These are phyloP conservation scores for Luscinia luscinia DNA, from an alignment of 2,797 vertebrate species.

Conservation along the genomic window DNA sequence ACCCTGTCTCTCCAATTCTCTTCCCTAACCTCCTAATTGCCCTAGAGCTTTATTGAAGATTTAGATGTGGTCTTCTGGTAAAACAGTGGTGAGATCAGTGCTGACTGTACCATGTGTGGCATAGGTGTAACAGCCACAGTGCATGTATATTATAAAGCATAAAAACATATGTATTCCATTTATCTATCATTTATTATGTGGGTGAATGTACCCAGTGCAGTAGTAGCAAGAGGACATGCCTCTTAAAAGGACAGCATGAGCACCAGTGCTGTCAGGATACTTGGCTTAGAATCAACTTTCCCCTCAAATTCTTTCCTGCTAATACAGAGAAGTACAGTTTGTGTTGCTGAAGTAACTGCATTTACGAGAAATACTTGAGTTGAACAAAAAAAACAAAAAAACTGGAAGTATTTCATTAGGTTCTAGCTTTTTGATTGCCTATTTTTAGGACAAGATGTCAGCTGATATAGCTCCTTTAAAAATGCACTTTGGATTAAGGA, in stretches of 20 bases:
- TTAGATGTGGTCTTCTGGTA: background rate
- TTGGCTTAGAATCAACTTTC: background rate
- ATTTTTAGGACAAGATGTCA: constrained; percentile 23
- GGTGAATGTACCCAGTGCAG: background rate
- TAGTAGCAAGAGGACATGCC: background rate
- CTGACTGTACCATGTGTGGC: background rate
- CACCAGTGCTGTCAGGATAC: background rate
- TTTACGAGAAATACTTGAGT: background rate
- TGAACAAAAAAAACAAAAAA: background rate
- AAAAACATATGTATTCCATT: no score
- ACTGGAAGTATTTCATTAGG: background rate
- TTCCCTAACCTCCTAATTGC: background rate
- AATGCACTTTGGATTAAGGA: background rate
- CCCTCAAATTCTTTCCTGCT: background rate
- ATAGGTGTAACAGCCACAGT: background rate
- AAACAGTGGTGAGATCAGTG: background rate
- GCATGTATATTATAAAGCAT: background rate
- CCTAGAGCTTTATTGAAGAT: background rate
- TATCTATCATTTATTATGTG: no score
- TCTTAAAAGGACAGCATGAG: background rate
- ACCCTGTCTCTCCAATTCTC: background rate
- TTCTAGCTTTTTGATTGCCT: background rate
- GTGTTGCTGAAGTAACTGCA: background rate
- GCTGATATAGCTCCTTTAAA: constrained; percentile 5
- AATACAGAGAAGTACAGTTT: background rate